Evolutionary conservation across 2,113 vertebrate species (phyloP), one percentile per base, ranked within the genome.

Genomic region (Elanoides forficatus): DNA sequence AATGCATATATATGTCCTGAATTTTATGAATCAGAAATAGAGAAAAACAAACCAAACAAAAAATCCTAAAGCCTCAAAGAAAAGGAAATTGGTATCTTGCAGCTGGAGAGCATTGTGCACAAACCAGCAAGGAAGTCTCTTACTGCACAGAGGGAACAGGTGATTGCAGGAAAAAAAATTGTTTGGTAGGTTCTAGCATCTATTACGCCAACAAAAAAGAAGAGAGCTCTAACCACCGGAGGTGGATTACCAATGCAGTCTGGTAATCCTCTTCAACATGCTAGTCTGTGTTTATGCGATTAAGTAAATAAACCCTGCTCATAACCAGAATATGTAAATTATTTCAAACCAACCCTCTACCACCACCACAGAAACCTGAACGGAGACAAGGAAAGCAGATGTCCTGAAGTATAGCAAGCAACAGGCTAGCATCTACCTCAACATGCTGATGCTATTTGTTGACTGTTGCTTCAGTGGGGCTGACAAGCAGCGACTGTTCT

Each of bases 251-350:
- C 56, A 68, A 5, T 36, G 74, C 62, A 93, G 70, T 9, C 84
- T 78, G 56, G 80, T 87, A 96, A 96, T 93, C 86, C 89, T 81
- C 94, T 96, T 91, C 78, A 84, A 70, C 22, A 32, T 2, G 3
- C 56, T 17, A 75, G 89, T 62, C 68, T 74, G 65, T 71, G 65
- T 92, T 91, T 88, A 94, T 0, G 12, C 71, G 92, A 85, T 32
- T 50, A 92, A 83, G 68, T 45, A 45, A 96, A 82, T 68, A 89
- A 96, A 81, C 38, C 48, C 59, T 21, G 47, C 55, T 81, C 63
- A 66, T 65, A 91, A 90, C 38, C 42, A 78, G 55, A 92, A 66
- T 11, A 84, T 0, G 2, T 43, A 58, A 83, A 91, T 58, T 7
- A 74, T 36, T 88, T 81, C 68, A 74, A 73, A 63, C 59, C 59